Evolutionary conservation across 2,797 vertebrate species (phyloP), one percentile per base, ranked within the genome.

Genomic region (Micropoecilia bifurca): DNA sequence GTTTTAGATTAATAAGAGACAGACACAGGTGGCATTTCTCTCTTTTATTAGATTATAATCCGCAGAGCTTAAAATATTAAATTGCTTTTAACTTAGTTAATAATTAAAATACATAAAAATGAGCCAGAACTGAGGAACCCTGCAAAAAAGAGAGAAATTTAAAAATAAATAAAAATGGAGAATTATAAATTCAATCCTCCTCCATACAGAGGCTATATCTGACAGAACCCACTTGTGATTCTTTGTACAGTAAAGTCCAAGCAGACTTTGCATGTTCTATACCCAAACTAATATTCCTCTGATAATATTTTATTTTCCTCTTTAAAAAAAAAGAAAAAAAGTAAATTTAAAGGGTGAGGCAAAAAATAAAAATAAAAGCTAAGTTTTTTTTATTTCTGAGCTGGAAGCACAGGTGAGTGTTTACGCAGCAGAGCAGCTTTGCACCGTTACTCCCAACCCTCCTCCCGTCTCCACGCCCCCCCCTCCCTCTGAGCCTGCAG

Each of bases 41-140:
- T 93, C 85, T 95, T 96, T 96, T 96, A 96, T 96, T 96, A 95
- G 96, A 96, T 96, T 96, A 96, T 95, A 96, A 96, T 95, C 94
- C 83, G 94, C 96, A 96, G 96, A 96, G 91, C 87, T 94, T 95
- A 95, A 96, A 96, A 96, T 96, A 96, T 96, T 96, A 95, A 95
- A 95, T 95, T 95, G 95, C 95, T 96, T 95, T 96, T 96, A 96
- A 96, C 95, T 96, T 96, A 96, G 93, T 95, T 95, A 96, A 95
- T 95, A 94, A 96, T 96, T 96, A 96, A 96, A 96, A 96, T 95
- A 96, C 93, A 95, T 96, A 95, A 96, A 96, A 96, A 96, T 90
- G 95, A 96, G 96, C 95, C 94, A 95, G 94, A 96, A 96, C 93
- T 93, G 92, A 95, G 94, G 88, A 95, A 96, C 95, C 96, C 95